These are phyloP conservation scores for Microtus ochrogaster DNA, from an alignment of 2,113 vertebrate genomes.

Conservation along the genomic window DNA sequence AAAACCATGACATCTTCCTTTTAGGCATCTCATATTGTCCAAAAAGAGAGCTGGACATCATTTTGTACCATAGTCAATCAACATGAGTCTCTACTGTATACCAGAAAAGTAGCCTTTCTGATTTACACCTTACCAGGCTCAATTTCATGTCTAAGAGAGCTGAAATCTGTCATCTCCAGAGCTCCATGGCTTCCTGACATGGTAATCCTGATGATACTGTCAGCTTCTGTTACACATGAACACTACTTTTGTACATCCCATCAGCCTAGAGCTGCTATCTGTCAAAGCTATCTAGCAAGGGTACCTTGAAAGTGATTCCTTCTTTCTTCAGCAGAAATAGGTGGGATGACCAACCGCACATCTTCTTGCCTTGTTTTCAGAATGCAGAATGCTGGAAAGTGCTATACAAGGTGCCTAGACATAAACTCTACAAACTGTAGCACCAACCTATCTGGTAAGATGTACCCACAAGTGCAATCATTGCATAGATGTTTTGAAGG, in stretches of 20 bases:
- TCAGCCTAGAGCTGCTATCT: constrained; percentile 13
- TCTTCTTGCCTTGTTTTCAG: neutral
- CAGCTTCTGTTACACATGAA: neutral
- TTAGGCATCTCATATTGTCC: neutral
- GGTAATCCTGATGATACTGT: neutral
- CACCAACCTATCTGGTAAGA: neutral
- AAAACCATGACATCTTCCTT: neutral
- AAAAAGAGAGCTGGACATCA: neutral
- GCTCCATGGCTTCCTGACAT: constrained; percentile 4
- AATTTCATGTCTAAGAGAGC: constrained; percentile 18
- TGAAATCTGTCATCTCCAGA: constrained; percentile 34
- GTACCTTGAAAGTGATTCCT: neutral
- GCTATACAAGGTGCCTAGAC: neutral
- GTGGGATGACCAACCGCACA: neutral
- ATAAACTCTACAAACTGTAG: neutral
- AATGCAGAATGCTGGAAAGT: neutral
- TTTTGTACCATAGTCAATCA: neutral
- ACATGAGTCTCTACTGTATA: accelerated
- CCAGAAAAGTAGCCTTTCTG: constrained; percentile 55
- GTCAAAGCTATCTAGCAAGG: constrained; percentile 40
- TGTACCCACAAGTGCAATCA: neutral
- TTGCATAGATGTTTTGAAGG: neutral
- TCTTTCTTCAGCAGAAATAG: neutral
- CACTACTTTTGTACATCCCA: neutral
- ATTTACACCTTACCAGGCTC: neutral